A percentile compares a stretch with the other conserved stretches of the same genome.
phyloP scores from a whole-genome alignment of 2,113 vertebrate genomes.

The Miniopterus natalensis region DNA sequence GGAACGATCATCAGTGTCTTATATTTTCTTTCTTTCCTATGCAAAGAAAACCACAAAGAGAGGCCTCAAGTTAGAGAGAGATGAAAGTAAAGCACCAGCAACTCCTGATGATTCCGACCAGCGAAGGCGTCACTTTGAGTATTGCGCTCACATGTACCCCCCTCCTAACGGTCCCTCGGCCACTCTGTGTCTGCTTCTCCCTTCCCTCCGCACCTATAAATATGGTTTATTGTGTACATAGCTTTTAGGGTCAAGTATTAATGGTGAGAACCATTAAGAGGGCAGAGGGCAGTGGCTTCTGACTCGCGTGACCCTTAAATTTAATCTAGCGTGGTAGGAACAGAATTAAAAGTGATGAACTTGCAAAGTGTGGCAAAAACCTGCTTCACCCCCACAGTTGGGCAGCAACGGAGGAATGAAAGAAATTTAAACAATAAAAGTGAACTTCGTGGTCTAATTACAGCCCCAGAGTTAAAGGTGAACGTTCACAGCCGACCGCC shows the following conservation, averaged over 20 bases:
- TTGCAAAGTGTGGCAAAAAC: slow-evolving; percentile 86
- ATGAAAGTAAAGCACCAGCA: background rate
- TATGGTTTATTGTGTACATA: slow-evolving; percentile 87
- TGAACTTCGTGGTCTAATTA: slow-evolving; percentile 87
- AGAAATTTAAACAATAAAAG: slow-evolving; percentile 88
- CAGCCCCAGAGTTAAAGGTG: slow-evolving; percentile 85
- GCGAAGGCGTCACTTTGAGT: background rate
- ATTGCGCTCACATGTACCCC: background rate
- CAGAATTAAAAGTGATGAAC: slow-evolving; percentile 87
- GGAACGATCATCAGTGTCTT: background rate
- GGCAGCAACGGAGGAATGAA: slow-evolving; percentile 85
- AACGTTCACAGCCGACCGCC: slow-evolving; percentile 85
- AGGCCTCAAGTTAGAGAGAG: background rate
- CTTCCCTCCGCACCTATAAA: slow-evolving; percentile 81
- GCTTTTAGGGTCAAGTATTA: slow-evolving; percentile 81
- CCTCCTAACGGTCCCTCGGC: slow-evolving; percentile 3
- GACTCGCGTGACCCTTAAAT: slow-evolving; percentile 88
- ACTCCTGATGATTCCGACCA: background rate
- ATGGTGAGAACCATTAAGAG: slow-evolving; percentile 89
- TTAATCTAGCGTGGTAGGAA: slow-evolving; percentile 88
- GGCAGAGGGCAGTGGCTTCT: slow-evolving; percentile 88
- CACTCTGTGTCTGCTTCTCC: slow-evolving; percentile 72
- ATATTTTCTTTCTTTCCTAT: background rate
- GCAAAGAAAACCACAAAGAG: slow-evolving; percentile 22
- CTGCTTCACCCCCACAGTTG: slow-evolving; percentile 82